Evolutionary conservation across 2,888 invertebrate genomes (phyloP), one percentile per base, ranked within the genome.

Genomic region (Mesopsocus fuscifrons): DNA sequence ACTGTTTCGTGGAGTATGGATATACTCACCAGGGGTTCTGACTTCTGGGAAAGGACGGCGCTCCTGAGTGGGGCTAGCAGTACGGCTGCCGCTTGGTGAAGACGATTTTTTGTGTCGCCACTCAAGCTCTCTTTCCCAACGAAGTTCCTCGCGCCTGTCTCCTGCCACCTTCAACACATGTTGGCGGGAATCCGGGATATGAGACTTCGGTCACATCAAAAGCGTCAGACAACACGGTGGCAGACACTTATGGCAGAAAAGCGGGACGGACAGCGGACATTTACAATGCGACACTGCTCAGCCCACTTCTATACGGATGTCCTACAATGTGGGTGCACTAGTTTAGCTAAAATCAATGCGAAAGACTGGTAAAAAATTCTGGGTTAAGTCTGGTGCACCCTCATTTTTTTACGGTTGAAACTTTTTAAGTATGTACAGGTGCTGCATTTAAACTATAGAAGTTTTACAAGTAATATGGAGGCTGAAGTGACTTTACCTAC

Each of bases 11-110:
- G n/a, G n/a, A n/a, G n/a, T n/a, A n/a, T n/a, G n/a, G n/a, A n/a
- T n/a, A n/a, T n/a, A n/a, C n/a, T n/a, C n/a, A n/a, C n/a, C n/a
- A n/a, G n/a, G n/a, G n/a, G n/a, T n/a, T n/a, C n/a, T n/a, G n/a
- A n/a, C n/a, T n/a, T 45, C 45, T 42, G 42, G 45, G 45, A 44
- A 46, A 13, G 42, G 42, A 4, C 54, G 46, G 18, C 52, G 45
- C 43, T 51, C 55, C 18, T 47, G 48, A 53, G 58, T 72, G 59
- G 65, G 71, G 61, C 60, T 75, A 59, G 58, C 74, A 42, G 71
- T 77, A 41, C 71, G 66, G 62, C 77, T 77, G 44, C 68, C 63
- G 15, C 45, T 47, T 3, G 52, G 51, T 1, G 51, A 49, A 1
- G 48, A 47, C 65, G 69, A 67, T 61, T 54, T 75, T 69, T 55